These are phyloP conservation scores for Strix aluco DNA, from an alignment of 2,113 vertebrate species.

Conservation along the genomic window DNA sequence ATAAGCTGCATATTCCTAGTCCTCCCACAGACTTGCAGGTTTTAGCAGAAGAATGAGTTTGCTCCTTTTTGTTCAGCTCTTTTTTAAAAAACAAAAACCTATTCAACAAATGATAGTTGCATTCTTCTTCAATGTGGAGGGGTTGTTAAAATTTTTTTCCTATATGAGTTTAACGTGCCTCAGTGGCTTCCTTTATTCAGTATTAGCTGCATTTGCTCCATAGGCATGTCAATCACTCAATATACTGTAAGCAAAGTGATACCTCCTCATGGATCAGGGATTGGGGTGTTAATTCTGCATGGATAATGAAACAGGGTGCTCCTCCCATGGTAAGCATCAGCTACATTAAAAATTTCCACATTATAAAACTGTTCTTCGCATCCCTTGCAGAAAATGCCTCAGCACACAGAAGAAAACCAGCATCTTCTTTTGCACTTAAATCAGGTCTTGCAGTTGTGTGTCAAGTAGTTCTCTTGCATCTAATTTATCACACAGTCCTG, in stretches of 20 bases:
- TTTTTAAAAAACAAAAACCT: neutral
- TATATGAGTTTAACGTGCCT: neutral
- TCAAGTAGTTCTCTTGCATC: neutral
- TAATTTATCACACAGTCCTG: neutral
- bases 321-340: neutral
- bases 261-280: neutral
- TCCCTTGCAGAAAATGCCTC: neutral
- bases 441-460: neutral
- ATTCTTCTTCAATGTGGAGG: neutral
- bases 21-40: neutral
- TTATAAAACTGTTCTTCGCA: neutral
- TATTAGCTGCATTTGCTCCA: constrained; percentile 4
- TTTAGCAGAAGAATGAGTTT: neutral
- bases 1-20: neutral
- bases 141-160: neutral
- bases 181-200: neutral
- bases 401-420: neutral
- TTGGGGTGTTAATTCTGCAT: neutral
- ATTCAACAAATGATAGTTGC: neutral
- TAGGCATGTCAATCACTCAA: neutral
- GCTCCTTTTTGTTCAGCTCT: neutral
- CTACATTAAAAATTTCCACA: neutral
- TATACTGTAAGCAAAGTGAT: neutral
- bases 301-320: neutral
- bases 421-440: neutral